Evolutionary conservation across 2,113 vertebrate species (phyloP), one percentile per base, ranked within the genome.

Genomic region (Trochalopteron elliotii): DNA sequence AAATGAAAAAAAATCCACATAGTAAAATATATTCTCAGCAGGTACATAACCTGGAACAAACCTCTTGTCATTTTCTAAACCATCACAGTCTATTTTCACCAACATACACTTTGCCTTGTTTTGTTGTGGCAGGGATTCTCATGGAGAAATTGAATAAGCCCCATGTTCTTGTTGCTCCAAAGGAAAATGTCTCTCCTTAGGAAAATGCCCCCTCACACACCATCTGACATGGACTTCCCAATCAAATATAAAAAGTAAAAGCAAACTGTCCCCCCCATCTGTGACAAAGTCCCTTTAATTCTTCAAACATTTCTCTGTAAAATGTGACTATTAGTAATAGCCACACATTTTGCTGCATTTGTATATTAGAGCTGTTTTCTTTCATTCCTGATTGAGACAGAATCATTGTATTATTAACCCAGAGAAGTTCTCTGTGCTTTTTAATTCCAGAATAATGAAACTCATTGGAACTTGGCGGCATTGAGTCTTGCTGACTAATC

Each of bases 361-460:
- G 70, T 91, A 61, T 63, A 91, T 79, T 69, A 76, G 55, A 64
- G 53, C 87, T 94, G 52, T 86, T 94, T 95, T 89, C 83, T 94
- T 94, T 94, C 88, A 93, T 79, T 96, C 77, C 70, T 96, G 91
- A 94, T 90, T 92, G 87, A 94, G 70, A 82, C 27, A 84, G 53
- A 94, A 96, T 93, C 70, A 1, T 95, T 87, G 87, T 79, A 94
- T 88, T 96, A 95, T 94, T 90, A 96, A 94, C 85, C 70, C 82
- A 69, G 81, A 93, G 93, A 95, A 96, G 93, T 96, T 90, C 74
- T 89, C 93, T 85, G 78, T 96, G 91, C 81, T 91, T 96, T 96
- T 96, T 95, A 96, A 97, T 96, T 91, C 91, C 81, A 85, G 78
- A 96, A 93, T 96, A 96, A 97, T 95, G 78, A 87, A 96, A 95